Evolutionary conservation across 2,888 invertebrate genomes (phyloP).

Genomic region (Andricus curvator): DNA sequence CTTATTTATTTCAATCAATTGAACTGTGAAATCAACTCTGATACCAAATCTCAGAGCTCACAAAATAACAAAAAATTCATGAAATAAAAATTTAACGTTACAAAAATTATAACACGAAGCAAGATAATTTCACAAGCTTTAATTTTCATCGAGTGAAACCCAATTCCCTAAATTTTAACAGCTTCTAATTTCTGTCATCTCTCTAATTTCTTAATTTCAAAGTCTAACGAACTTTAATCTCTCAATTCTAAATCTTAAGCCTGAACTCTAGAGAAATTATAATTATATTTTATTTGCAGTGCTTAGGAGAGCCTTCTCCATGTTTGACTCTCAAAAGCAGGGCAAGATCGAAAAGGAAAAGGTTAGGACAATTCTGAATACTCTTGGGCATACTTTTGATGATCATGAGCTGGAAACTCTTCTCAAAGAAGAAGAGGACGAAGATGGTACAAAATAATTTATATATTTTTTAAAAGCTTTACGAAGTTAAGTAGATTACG

Average conservation of each 20-base stretch:
- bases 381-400: conserved; percentile 89
- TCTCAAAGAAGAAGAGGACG: conserved; percentile 86
- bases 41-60: background rate
- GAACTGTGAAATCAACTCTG: background rate
- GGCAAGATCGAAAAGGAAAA: conserved; percentile 90
- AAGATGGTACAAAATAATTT: conserved; percentile 82
- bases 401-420: conserved; percentile 88
- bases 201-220: background rate
- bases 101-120: background rate
- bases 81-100: background rate
- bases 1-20: conserved; percentile 11
- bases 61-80: background rate
- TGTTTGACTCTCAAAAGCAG: conserved; percentile 90
- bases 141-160: background rate
- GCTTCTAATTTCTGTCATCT: background rate
- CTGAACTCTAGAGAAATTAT: background rate
- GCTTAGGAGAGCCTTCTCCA: conserved; percentile 89
- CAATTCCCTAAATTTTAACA: background rate
- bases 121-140: background rate
- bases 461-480: background rate
- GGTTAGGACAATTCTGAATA: conserved; percentile 88
- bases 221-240: background rate
- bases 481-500: too few relatives aligned
- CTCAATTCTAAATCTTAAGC: background rate
- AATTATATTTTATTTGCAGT: conserved; percentile 79